Conservation (phyloP, 2,888 invertebrate species). For the Zaprionus obscuricornis region DNA sequence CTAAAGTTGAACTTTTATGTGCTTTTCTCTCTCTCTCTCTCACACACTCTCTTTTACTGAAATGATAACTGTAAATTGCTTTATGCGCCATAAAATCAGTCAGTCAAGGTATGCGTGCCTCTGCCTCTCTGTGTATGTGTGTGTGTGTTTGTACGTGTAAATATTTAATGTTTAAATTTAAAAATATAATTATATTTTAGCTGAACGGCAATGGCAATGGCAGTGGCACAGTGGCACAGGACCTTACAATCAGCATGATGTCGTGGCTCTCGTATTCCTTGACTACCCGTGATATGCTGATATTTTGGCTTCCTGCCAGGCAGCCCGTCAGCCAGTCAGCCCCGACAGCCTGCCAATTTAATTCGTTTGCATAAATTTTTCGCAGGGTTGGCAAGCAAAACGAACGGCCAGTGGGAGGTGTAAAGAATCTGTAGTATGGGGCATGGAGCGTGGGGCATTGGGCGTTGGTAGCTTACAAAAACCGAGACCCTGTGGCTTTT, state of each 20-base stretch:
- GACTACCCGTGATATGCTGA: not conserved
- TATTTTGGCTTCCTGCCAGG: constrained; percentile 59
- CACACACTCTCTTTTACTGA: constrained; percentile 5
- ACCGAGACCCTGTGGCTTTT: constrained; percentile 59
- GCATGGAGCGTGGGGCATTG: no score
- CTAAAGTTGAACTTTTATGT: constrained; percentile 45
- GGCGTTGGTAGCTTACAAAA: no score
- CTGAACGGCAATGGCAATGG: constrained; percentile 29
- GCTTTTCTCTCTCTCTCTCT: not conserved
- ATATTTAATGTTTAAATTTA: constrained; percentile 70
- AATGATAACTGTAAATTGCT: constrained; percentile 53
- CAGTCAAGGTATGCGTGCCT: constrained; percentile 16
- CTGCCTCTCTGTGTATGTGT: not conserved
- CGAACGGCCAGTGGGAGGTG: no score
- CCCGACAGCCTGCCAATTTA: constrained; percentile 62
- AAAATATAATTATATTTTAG: constrained; percentile 67
- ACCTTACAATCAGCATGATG: constrained; percentile 61
- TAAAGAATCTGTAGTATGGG: constrained; percentile 21
- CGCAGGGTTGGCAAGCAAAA: no score
- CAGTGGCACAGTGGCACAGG: constrained; percentile 16
- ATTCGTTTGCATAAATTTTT: constrained; percentile 75
- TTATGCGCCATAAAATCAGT: constrained; percentile 41
- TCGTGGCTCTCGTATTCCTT: constrained; percentile 28
- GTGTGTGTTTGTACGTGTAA: constrained; percentile 28
- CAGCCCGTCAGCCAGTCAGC: not conserved